Conservation (phyloP, 2,113 vertebrate species). For the Salvelinus sp. region DNA sequence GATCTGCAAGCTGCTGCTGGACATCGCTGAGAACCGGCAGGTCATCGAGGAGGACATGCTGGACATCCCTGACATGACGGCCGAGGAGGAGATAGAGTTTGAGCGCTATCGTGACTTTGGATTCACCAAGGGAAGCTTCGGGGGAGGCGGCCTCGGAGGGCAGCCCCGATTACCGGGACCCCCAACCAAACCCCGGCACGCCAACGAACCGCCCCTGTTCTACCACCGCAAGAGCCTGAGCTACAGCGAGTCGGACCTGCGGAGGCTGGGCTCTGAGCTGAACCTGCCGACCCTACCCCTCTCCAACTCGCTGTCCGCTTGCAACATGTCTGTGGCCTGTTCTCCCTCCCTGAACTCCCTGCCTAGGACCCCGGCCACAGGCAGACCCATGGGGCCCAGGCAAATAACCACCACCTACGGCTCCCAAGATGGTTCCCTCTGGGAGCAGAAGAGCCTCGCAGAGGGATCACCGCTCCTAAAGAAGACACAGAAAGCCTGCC, state of each 20-base stretch:
- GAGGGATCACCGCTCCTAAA: conserved; percentile 57
- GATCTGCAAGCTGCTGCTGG: conserved; percentile 83
- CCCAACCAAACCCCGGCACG: conserved; percentile 69
- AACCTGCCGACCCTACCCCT: conserved; percentile 77
- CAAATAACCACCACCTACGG: conserved; percentile 43
- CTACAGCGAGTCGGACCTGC: conserved; percentile 91
- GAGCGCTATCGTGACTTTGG: background rate
- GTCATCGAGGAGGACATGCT: conserved; percentile 80
- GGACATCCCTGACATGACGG: conserved; percentile 78
- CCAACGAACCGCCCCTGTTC: conserved; percentile 78
- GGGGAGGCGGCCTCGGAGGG: conserved; percentile 8
- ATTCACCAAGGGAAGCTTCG: conserved; percentile 26
- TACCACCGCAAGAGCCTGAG: conserved; percentile 84
- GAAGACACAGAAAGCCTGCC: conserved; percentile 67
- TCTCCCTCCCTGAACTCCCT: background rate
- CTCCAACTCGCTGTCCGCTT: conserved; percentile 62
- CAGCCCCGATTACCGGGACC: conserved; percentile 59
- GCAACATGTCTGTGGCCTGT: conserved; percentile 38
- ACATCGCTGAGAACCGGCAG: conserved; percentile 87
- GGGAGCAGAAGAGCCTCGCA: conserved; percentile 74
- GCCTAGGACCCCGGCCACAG: background rate
- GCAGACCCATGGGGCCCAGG: background rate
- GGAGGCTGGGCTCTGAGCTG: conserved; percentile 73
- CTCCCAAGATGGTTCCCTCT: conserved; percentile 67
- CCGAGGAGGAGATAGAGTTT: conserved; percentile 80